Percentiles rank a stretch among this genome's conserved stretches.
These are phyloP conservation scores for Protomyctophum bolini DNA, from an alignment of 2,113 vertebrate species.

Conservation along the genomic window DNA sequence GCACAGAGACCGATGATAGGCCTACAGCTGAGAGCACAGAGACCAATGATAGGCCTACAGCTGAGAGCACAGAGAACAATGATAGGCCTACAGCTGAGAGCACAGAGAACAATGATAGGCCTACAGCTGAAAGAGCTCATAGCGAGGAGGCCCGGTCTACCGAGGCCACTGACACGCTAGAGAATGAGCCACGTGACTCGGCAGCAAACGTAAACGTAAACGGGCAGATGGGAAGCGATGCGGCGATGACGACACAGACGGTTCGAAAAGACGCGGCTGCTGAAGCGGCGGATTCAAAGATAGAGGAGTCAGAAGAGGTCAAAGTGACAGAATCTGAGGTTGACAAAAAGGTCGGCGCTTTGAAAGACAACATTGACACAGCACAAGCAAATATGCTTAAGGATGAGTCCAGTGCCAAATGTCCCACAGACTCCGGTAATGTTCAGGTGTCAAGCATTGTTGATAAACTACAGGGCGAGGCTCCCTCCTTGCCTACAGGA, in stretches of 20 bases:
- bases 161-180: neutral
- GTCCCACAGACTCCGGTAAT: constrained; percentile 19
- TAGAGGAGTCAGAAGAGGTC: neutral
- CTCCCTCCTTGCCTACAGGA: neutral
- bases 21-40: too few relatives aligned
- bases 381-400: neutral
- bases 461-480: constrained; percentile 5
- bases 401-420: neutral
- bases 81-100: too few relatives aligned
- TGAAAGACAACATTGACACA: constrained; percentile 10
- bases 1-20: too few relatives aligned
- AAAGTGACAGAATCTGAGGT: constrained; percentile 9
- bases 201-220: constrained; percentile 2
- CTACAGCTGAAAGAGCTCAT: constrained; percentile 13
- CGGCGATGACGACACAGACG: neutral
- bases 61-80: too few relatives aligned
- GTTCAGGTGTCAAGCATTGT: constrained; percentile 3
- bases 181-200: neutral
- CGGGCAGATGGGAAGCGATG: neutral
- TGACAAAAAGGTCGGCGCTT: constrained; percentile 2
- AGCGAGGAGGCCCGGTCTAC: constrained; percentile 2
- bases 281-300: constrained; percentile 17
- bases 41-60: too few relatives aligned
- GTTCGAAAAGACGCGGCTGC: constrained; percentile 5
- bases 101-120: too few relatives aligned